Percentiles rank a stretch among this genome's conserved stretches.
Evolutionary conservation across 2,797 vertebrate species (phyloP).

Genomic region (Silurus lanzhouensis): DNA sequence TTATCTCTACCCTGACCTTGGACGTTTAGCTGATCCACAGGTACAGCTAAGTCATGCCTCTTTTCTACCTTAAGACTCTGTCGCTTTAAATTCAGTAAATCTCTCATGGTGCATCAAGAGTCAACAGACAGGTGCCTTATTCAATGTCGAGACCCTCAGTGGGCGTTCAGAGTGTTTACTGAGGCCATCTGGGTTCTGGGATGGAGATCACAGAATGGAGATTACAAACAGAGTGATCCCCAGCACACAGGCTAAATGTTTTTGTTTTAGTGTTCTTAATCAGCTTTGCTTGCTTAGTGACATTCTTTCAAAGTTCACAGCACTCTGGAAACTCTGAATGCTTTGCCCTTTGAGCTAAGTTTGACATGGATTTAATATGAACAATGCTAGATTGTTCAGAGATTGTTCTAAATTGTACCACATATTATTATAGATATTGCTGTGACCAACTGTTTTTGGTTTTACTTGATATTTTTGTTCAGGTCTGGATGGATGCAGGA

Average conservation of each 20-base stretch:
- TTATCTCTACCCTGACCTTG: conserved; percentile 92
- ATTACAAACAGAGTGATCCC: not conserved
- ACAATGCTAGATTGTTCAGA: conserved; percentile 3
- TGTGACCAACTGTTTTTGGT: not conserved
- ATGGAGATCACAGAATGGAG: conserved; percentile 20
- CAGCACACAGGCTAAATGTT: conserved; percentile 2
- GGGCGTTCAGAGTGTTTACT: conserved; percentile 8
- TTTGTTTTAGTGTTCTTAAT: conserved; percentile 20
- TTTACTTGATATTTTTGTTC: not conserved
- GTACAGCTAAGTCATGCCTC: conserved; percentile 63
- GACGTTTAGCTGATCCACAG: conserved; percentile 89
- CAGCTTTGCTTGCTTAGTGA: conserved; percentile 35
- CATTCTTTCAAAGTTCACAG: conserved; percentile 16
- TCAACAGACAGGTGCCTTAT: conserved; percentile 9
- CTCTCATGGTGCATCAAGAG: conserved; percentile 9
- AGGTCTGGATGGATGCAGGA: conserved; percentile 98
- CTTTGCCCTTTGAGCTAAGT: not conserved
- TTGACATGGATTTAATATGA: not conserved
- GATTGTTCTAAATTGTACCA: not conserved
- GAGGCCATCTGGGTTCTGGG: conserved; percentile 7
- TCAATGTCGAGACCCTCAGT: conserved; percentile 9
- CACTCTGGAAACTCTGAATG: not conserved
- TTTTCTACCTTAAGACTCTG: not conserved
- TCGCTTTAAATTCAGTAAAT: not conserved
- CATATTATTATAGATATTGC: not conserved